A percentile compares a stretch with the other conserved stretches of the same genome.
Evolutionary conservation across 2,113 vertebrate genomes (phyloP).

Genomic region (Empidonax alnorum): DNA sequence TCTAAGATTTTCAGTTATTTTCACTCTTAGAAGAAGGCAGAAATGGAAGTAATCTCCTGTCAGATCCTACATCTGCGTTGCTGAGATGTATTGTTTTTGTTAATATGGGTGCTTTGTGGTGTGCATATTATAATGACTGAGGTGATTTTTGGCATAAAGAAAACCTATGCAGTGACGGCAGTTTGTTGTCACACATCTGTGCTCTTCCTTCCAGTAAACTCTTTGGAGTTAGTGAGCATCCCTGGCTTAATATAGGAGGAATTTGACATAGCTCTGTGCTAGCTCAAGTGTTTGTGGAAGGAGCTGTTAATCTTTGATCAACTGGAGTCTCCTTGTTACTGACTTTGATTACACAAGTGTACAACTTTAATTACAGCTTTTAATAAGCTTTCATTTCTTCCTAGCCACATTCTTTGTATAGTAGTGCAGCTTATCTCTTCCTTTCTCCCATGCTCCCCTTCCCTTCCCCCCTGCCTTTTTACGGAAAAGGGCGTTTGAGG

Average conservation of each 20-base stretch:
- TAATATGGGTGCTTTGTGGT: neutral
- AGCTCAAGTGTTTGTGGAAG: slow-evolving; percentile 37
- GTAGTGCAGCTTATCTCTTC: slow-evolving; percentile 12
- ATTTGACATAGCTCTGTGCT: neutral
- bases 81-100: neutral
- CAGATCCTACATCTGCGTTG: neutral
- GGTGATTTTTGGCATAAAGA: neutral
- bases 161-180: neutral
- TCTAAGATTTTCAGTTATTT: slow-evolving; percentile 22
- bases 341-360: slow-evolving; percentile 74
- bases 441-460: neutral
- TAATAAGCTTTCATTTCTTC: slow-evolving; percentile 69
- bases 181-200: neutral
- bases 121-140: neutral
- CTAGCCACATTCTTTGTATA: slow-evolving; percentile 45
- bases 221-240: neutral
- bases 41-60: slow-evolving; percentile 4
- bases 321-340: slow-evolving; percentile 66
- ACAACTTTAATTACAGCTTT: slow-evolving; percentile 72
- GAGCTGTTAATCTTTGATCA: slow-evolving; percentile 63
- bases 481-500: neutral
- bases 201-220: neutral
- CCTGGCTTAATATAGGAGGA: neutral
- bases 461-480: neutral
- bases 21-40: neutral